Evolutionary conservation across 2,797 vertebrate species (phyloP), one percentile per base, ranked within the genome.

Genomic region (Syndactyla subalaris): DNA sequence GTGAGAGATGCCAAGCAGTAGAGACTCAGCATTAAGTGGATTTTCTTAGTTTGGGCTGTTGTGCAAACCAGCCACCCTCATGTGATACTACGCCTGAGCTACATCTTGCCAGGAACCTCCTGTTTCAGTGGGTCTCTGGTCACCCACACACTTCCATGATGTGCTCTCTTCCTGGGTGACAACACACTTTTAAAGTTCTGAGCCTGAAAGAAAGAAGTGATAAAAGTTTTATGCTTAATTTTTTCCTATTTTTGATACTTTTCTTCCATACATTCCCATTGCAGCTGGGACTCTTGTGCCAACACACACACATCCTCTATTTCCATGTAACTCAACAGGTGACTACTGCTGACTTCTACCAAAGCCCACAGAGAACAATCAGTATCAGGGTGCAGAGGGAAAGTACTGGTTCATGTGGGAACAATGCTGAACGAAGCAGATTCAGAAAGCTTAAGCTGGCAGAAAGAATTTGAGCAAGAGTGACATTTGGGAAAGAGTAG

Each of bases 401-500:
- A 77, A 45, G 63, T 41, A 66, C 10, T 26, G 30, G 57, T 51
- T 92, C 61, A 48, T 23, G 24, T 30, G 27, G 46, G 54, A 94
- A 71, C 14, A 71, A 71, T 43, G 81, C 49, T 58, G 43, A 83
- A 85, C 83, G 34, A 61, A 32, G 11, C 5, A 85, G 32, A 58
- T 21, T 66, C n/a, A 72, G 67, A 88, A 83, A 77, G n/a, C 61
- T 85, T 74, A 45, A 66, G 27, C 1, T 61, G 78, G 21, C 16
- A 87, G 78, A 79, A 92, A 49, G 51, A 88, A 80, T 68, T 62
- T 48, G 30, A 87, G 32, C 36, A 73, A 85, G 76, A 78, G 2
- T 77, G 68, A 80, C 51, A 85, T 87, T 77, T 82, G 62, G 57
- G 67, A 92, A 95, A 89, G 61, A 81, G 84, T 62, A 92, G 82